These are phyloP conservation scores for Callopanchax toddi DNA, from an alignment of 2,113 vertebrate genomes.

Conservation along the genomic window DNA sequence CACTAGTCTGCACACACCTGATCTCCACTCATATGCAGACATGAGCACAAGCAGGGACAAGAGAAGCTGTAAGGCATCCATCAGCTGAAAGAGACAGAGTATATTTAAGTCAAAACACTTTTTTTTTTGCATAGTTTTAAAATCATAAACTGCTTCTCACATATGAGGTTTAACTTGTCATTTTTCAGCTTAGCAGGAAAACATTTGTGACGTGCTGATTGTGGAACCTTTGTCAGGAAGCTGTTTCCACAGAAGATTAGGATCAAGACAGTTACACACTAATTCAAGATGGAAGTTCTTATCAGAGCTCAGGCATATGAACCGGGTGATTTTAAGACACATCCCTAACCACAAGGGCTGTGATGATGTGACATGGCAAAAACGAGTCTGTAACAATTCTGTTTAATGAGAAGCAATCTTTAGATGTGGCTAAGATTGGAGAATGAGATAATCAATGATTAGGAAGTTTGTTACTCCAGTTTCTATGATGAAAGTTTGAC, in stretches of 20 bases:
- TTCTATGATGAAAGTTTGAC: too few relatives aligned
- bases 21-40: background rate
- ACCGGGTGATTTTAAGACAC: background rate
- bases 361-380: too few relatives aligned
- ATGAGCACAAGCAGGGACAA: slow-evolving; percentile 10
- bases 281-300: background rate
- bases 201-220: background rate
- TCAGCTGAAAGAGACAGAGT: slow-evolving; percentile 30
- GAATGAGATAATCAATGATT: too few relatives aligned
- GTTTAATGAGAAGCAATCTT: too few relatives aligned
- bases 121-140: background rate
- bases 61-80: slow-evolving; percentile 25
- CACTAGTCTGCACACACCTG: slow-evolving; percentile 34
- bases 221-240: background rate
- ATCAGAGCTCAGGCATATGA: background rate
- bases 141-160: background rate
- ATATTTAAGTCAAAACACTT: background rate
- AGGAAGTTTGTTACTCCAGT: too few relatives aligned
- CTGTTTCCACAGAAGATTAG: background rate
- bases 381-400: too few relatives aligned
- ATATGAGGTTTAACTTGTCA: background rate
- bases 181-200: background rate
- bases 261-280: background rate
- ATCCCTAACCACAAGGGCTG: too few relatives aligned
- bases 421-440: too few relatives aligned